Evolutionary conservation across 37 sponge, comb jelly and placozoan genomes (phyloP).

Genomic region (Geodia barretti): DNA sequence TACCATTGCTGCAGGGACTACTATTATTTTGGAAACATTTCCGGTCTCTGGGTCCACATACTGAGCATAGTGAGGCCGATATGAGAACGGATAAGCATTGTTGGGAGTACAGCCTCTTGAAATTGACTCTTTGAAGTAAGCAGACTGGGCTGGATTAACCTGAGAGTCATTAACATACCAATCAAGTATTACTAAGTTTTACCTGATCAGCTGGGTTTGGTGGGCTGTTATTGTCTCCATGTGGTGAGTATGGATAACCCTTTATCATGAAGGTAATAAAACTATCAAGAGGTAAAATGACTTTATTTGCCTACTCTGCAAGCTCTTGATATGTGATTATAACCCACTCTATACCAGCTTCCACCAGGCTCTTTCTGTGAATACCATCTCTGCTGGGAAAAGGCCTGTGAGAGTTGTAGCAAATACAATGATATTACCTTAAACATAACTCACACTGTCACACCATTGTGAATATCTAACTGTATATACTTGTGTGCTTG

Average conservation of each 20-base stretch:
- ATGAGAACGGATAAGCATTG: conserved; percentile 64
- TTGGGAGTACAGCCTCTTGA: conserved; percentile 60
- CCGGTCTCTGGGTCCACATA: conserved; percentile 65
- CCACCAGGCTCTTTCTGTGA: conserved; percentile 66
- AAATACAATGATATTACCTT: not conserved
- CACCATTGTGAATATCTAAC: no score
- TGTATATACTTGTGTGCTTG: not conserved
- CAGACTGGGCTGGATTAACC: conserved; percentile 50
- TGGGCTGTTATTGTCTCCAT: conserved; percentile 69
- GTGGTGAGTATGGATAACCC: conserved; percentile 59
- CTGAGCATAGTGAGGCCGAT: conserved; percentile 65
- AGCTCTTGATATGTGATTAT: conserved; percentile 67
- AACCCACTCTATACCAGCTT: conserved; percentile 59
- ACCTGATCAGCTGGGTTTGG: conserved; percentile 69
- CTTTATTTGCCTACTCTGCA: conserved; percentile 34
- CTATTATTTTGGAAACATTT: conserved; percentile 55
- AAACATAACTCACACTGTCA: not conserved
- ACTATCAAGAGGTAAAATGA: not conserved
- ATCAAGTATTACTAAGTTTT: not conserved
- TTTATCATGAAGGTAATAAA: not conserved
- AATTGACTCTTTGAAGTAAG: conserved; percentile 56
- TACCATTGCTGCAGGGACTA: conserved; percentile 66
- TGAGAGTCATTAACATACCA: no score
- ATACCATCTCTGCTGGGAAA: conserved; percentile 76
- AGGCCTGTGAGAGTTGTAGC: conserved; percentile 14